These are phyloP conservation scores for Volucella zonaria DNA, from an alignment of 2,888 invertebrate genomes.

Conservation along the genomic window DNA sequence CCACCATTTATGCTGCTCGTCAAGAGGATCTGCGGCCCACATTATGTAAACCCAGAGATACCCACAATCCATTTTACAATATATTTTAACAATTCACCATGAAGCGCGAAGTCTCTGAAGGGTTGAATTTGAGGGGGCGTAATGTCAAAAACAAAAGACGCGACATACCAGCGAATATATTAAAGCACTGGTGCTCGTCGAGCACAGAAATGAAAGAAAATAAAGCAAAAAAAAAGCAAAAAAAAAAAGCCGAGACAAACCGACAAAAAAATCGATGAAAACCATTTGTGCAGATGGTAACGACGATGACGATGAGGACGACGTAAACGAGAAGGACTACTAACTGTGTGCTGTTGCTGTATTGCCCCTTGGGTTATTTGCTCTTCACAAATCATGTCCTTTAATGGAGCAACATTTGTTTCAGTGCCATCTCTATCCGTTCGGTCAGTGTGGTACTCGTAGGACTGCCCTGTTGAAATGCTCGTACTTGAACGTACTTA, in stretches of 20 bases:
- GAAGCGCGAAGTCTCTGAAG: conserved; percentile 17
- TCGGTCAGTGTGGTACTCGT: conserved; percentile 16
- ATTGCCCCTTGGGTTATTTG: conserved; percentile 42
- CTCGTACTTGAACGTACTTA: background rate
- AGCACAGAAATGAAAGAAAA: too few species aligned
- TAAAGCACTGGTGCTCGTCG: too few species aligned
- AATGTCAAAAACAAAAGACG: background rate
- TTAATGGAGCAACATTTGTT: conserved; percentile 52
- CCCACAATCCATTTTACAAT: conserved; percentile 45
- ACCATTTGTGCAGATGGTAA: conserved; percentile 27
- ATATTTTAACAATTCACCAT: conserved; percentile 45
- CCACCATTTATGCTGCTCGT: background rate
- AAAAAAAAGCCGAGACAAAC: background rate
- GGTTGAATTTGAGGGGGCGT: background rate
- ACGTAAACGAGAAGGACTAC: too few species aligned
- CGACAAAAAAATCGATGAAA: conserved; percentile 52
- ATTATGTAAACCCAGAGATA: conserved; percentile 2
- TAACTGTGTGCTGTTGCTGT: too few species aligned
- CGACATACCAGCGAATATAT: too few species aligned
- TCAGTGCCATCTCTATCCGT: conserved; percentile 14
- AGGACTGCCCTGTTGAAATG: too few species aligned
- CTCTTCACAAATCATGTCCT: conserved; percentile 53
- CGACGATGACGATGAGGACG: background rate
- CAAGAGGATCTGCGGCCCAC: conserved; percentile 33
- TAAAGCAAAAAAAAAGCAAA: too few species aligned